Evolutionary conservation across 2,888 invertebrate species (phyloP).

Genomic region (Drosophila colorata): DNA sequence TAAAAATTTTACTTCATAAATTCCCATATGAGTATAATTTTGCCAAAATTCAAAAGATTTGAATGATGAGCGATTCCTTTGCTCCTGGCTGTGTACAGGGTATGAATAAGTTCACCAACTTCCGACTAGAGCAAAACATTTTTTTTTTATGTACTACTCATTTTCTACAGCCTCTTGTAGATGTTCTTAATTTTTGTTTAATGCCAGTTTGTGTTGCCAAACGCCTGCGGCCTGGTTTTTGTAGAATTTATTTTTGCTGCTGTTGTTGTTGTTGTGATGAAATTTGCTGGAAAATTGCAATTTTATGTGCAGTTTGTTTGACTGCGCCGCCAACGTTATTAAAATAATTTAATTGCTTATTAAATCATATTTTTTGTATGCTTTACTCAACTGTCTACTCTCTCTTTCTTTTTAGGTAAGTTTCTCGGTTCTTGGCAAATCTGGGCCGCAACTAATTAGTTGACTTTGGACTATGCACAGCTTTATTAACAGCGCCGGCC

Average conservation of each 20-base stretch:
- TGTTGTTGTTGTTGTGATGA: constrained; percentile 59
- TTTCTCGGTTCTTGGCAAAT: constrained; percentile 46
- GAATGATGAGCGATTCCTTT: too few relatives aligned
- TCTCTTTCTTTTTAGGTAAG: constrained; percentile 65
- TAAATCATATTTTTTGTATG: constrained; percentile 60
- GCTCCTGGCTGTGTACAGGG: neutral
- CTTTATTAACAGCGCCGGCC: constrained; percentile 56
- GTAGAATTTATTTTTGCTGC: constrained; percentile 49
- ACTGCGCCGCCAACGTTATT: constrained; percentile 55
- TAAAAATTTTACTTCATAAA: too few relatives aligned
- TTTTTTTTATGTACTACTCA: constrained; percentile 11
- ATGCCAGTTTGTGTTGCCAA: constrained; percentile 56
- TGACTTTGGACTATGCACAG: constrained; percentile 37
- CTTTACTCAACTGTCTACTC: constrained; percentile 14
- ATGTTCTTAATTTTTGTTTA: constrained; percentile 64
- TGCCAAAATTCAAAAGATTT: too few relatives aligned
- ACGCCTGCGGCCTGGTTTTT: constrained; percentile 62
- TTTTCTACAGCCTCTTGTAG: constrained; percentile 25
- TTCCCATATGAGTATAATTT: too few relatives aligned
- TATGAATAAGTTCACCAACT: neutral
- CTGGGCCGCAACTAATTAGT: constrained; percentile 54
- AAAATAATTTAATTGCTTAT: constrained; percentile 78
- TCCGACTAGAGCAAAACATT: neutral
- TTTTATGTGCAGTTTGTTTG: constrained; percentile 75
- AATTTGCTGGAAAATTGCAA: constrained; percentile 80